Conservation (phyloP, 2,888 invertebrate genomes). For the Criorhina ranunculi region DNA sequence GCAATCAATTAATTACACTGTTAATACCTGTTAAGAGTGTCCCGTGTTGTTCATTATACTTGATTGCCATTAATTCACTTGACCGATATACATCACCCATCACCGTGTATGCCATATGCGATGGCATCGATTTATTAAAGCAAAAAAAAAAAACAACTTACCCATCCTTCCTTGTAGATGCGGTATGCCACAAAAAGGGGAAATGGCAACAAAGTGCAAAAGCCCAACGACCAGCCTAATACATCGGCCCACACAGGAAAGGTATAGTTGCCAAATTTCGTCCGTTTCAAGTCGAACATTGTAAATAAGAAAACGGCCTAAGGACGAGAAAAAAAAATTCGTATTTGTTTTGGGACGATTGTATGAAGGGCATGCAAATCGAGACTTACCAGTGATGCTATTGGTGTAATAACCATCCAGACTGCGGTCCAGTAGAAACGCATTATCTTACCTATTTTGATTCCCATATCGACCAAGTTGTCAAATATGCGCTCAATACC, state of each 20-base stretch:
- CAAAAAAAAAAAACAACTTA: constrained; percentile 58
- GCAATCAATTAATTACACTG: constrained; percentile 63
- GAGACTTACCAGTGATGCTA: constrained; percentile 89
- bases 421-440: constrained; percentile 89
- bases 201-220: constrained; percentile 89
- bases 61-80: constrained; percentile 57
- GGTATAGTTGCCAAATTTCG: constrained; percentile 87
- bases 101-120: not conserved
- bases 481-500: constrained; percentile 87
- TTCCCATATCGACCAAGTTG: constrained; percentile 87
- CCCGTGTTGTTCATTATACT: constrained; percentile 44
- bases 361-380: not conserved
- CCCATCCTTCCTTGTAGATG: constrained; percentile 77
- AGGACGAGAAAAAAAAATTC: constrained; percentile 71
- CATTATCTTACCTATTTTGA: constrained; percentile 87
- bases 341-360: not conserved
- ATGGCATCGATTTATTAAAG: constrained; percentile 14
- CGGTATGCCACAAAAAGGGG: constrained; percentile 87
- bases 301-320: constrained; percentile 91
- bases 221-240: constrained; percentile 90
- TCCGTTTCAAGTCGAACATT: constrained; percentile 88
- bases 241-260: constrained; percentile 90
- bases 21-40: constrained; percentile 60
- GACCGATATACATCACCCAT: constrained; percentile 22
- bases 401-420: constrained; percentile 90